Evolutionary conservation across 2,888 invertebrate genomes (phyloP).

Genomic region (Hanleya hanleyi): DNA sequence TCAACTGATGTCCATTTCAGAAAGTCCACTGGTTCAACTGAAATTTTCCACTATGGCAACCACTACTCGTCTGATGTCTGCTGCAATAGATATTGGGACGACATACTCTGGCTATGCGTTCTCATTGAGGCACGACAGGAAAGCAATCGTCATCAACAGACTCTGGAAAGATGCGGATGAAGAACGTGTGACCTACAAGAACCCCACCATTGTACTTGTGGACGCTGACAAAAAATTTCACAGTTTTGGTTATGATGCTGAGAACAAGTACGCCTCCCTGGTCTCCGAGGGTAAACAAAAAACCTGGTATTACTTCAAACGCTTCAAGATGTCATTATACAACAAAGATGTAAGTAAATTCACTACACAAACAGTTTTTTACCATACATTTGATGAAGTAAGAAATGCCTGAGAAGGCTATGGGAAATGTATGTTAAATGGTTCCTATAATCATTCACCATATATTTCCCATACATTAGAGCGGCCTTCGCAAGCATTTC

Average conservation of each 20-base stretch:
- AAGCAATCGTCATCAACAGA: not conserved
- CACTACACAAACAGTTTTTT: no score
- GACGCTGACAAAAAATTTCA: not conserved
- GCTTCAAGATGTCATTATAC: not conserved
- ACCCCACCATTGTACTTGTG: not conserved
- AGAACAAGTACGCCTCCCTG: not conserved
- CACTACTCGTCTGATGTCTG: constrained; percentile 70
- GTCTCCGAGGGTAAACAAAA: not conserved
- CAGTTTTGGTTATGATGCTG: not conserved
- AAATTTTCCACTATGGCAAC: no score
- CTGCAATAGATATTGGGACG: constrained; percentile 77
- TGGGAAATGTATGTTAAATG: no score
- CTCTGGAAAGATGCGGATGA: not conserved
- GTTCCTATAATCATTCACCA: no score
- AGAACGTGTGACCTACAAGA: not conserved
- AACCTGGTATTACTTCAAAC: not conserved
- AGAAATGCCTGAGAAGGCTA: no score
- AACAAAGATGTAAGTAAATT: not conserved
- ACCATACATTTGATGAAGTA: no score
- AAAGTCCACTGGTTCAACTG: no score
- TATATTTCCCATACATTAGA: no score
- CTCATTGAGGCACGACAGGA: constrained; percentile 67
- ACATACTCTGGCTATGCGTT: constrained; percentile 77
- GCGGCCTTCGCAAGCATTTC: no score
- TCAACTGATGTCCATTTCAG: no score